phyloP scores from a whole-genome alignment of 2,888 invertebrate genomes.

The Zele albiditarsus region DNA sequence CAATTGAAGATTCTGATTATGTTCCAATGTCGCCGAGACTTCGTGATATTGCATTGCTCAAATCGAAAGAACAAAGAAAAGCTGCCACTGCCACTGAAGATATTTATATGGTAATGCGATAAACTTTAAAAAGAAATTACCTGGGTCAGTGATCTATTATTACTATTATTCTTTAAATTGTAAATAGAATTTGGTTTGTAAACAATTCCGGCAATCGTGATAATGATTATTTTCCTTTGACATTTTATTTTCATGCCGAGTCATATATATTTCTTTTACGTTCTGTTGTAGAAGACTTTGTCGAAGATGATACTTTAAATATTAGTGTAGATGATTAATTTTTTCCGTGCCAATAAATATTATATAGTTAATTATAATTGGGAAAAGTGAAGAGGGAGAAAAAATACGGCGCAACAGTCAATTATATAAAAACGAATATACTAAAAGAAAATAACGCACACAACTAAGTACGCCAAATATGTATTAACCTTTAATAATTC shows the following conservation, averaged over 20 bases:
- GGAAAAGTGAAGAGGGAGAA: background rate
- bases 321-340: background rate
- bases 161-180: background rate
- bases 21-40: slow-evolving; percentile 69
- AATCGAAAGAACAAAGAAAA: slow-evolving; percentile 52
- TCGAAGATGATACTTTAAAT: background rate
- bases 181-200: background rate
- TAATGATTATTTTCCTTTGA: slow-evolving; percentile 5
- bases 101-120: slow-evolving; percentile 69
- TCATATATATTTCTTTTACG: background rate
- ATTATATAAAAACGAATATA: slow-evolving; percentile 9
- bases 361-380: background rate
- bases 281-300: background rate
- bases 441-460: background rate
- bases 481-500: background rate
- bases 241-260: background rate
- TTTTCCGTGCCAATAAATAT: slow-evolving; percentile 7
- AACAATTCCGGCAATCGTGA: background rate
- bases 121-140: slow-evolving; percentile 30
- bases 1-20: slow-evolving; percentile 63
- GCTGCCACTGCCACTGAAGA: slow-evolving; percentile 56
- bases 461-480: background rate
- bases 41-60: slow-evolving; percentile 58
- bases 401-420: slow-evolving; percentile 10
- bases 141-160: background rate